Base-by-base conservation (phyloP, 2,797 vertebrate species). In the Perodicticus potto region DNA sequence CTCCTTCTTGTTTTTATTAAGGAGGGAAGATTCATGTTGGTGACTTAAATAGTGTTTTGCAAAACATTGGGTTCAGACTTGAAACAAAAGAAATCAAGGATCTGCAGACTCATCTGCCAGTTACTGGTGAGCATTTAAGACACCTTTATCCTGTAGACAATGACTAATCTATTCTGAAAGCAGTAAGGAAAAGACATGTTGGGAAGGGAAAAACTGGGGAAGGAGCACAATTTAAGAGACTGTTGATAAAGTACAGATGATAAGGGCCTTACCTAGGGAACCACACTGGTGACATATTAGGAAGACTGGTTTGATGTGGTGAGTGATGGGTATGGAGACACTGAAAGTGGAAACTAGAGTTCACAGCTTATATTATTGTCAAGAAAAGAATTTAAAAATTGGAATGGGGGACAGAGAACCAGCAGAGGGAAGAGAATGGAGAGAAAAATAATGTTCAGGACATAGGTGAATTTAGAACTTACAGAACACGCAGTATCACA, bases 61-160 rank as follows among this genome's bases (percentile, higher is more conserved):
- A 45, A 53, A 92, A 84, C 57, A 93, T 82, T 86, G 95, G 96
- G 13, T 96, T 97, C 95, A 72, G 53, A 17, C 86, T 98, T 9
- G 82, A 96, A 49, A 5, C 27, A 29, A 67, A 95, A 13, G 97
- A 97, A 91, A 83, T 94, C 4, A 59, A 96, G 34, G 92, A 97
- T 61, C 86, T 93, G 29, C 29, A 95, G 59, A 53, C 40, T 45
- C 45, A 80, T 9, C 17, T 97, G 27, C 45, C 77, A 25, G 2
- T 45, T 34, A 40, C 74, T 81, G 90, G 97, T 98, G 55, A 97
- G 97, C 20, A 45, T 45, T 85, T 74, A 32, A 55, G 11, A 78
- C 14, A 45, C 13, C 22, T 85, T 63, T 43, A 27, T 27, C 29
- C 84, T 63, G 3, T 57, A 65, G 53, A 72, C 8, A 77, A 29